Evolutionary conservation across 2,113 vertebrate species (phyloP).

Genomic region (Rynchops niger): DNA sequence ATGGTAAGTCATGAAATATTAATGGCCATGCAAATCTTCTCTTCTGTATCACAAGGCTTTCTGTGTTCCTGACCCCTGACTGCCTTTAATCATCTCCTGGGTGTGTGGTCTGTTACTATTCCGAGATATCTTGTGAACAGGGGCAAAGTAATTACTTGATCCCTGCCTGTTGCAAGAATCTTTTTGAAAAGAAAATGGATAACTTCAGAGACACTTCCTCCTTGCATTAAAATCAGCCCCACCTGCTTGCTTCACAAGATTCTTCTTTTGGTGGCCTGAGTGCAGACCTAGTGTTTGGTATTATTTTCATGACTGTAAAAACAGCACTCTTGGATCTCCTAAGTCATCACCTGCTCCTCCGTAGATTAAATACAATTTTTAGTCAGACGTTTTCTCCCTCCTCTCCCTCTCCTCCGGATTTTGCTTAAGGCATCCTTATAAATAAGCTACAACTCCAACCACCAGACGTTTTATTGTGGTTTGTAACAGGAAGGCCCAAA

Average conservation of each 20-base stretch:
- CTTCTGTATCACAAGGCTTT: not conserved
- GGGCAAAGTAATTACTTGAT: slow-evolving; percentile 38
- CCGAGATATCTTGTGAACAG: not conserved
- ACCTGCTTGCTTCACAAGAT: not conserved
- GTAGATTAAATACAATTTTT: not conserved
- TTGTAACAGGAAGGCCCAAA: not conserved
- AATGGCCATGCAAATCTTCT: slow-evolving; percentile 18
- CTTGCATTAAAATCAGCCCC: not conserved
- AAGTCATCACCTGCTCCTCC: not conserved
- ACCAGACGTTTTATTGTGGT: not conserved
- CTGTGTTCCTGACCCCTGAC: slow-evolving; percentile 28
- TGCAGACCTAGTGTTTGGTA: not conserved
- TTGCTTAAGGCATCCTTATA: not conserved
- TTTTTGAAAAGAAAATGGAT: not conserved
- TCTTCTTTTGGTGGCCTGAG: not conserved
- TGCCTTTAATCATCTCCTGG: slow-evolving; percentile 57
- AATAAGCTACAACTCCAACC: not conserved
- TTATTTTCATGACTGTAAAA: not conserved
- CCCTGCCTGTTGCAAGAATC: not conserved
- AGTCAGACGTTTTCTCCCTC: not conserved
- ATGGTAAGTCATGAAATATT: slow-evolving; percentile 31
- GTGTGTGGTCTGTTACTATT: slow-evolving; percentile 57
- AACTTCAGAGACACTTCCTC: not conserved
- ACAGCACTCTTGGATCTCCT: not conserved
- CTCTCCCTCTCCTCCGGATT: not conserved